Conservation (phyloP, 2,888 invertebrate species). For the Sepioteuthis lessoniana region DNA sequence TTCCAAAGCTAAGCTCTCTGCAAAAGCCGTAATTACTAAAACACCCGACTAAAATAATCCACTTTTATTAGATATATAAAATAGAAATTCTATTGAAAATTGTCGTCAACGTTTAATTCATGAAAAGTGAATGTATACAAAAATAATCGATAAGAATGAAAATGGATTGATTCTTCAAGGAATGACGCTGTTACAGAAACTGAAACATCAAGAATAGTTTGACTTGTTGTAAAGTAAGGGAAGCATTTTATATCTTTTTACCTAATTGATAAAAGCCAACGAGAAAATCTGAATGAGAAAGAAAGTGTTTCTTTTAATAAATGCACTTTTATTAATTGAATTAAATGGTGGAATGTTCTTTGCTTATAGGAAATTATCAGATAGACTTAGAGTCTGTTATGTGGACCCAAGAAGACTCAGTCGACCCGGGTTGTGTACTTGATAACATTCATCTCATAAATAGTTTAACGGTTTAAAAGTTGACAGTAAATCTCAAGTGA, state of each 20-base stretch:
- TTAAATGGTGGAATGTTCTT: neutral
- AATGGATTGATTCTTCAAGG: neutral
- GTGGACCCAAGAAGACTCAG: neutral
- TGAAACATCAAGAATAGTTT: neutral
- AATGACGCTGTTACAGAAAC: too few relatives aligned
- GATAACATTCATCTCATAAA: neutral
- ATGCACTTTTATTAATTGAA: neutral
- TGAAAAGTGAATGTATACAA: neutral
- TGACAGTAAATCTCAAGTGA: too few relatives aligned
- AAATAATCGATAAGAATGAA: neutral
- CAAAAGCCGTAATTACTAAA: neutral
- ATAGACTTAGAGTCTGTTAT: too few relatives aligned
- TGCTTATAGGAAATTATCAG: neutral
- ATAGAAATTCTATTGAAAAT: neutral
- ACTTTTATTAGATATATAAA: neutral
- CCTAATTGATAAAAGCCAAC: neutral
- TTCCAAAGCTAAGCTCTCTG: neutral
- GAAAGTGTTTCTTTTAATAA: neutral
- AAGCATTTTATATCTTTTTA: neutral
- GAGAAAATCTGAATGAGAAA: neutral
- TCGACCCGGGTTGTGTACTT: neutral
- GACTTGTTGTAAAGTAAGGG: neutral
- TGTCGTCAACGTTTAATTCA: neutral
- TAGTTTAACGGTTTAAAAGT: too few relatives aligned
- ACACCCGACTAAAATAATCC: neutral